These are phyloP conservation scores for Dipodomys stephensi DNA, from an alignment of 2,113 vertebrate genomes.

Conservation along the genomic window DNA sequence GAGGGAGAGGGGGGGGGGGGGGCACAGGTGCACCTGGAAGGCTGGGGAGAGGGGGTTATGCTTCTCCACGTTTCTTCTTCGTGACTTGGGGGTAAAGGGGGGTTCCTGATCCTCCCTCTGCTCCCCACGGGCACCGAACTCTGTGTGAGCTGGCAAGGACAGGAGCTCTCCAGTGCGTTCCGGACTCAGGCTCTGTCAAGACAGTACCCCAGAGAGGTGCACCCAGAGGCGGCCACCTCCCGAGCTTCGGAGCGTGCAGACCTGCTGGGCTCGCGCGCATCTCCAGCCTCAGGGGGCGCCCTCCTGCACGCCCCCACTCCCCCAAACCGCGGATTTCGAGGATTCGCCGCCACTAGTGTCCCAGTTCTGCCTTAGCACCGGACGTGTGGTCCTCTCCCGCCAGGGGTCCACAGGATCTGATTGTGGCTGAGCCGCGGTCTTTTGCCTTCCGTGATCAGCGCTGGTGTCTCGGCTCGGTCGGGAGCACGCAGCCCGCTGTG, in stretches of 20 bases:
- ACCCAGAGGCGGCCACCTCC: slow-evolving; percentile 54
- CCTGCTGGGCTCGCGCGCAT: slow-evolving; percentile 48
- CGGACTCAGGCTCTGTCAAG: background rate
- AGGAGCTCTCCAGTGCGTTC: slow-evolving; percentile 4
- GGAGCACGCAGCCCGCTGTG: background rate
- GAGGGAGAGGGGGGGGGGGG: background rate
- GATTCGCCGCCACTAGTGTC: slow-evolving; percentile 36
- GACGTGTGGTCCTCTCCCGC: slow-evolving; percentile 3
- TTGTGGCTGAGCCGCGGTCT: background rate
- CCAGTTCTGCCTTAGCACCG: slow-evolving; percentile 48
- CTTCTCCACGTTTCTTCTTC: slow-evolving; percentile 42
- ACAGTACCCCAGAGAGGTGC: slow-evolving; percentile 54
- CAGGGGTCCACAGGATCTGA: background rate
- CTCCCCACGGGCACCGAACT: slow-evolving; percentile 70
- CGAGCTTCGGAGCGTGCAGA: slow-evolving; percentile 15
- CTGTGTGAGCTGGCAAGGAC: background rate
- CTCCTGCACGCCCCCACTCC: background rate
- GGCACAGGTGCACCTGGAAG: slow-evolving; percentile 59
- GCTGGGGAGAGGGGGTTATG: background rate
- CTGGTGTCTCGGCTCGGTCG: background rate
- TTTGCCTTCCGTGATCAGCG: background rate
- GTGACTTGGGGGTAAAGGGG: slow-evolving; percentile 68
- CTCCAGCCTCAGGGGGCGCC: slow-evolving; percentile 57
- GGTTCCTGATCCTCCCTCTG: background rate
- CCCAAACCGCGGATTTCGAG: background rate